Percentiles rank a stretch among this genome's conserved stretches.
Evolutionary conservation across 2,797 vertebrate genomes (phyloP).

Genomic region (Mionectes olivaceus): DNA sequence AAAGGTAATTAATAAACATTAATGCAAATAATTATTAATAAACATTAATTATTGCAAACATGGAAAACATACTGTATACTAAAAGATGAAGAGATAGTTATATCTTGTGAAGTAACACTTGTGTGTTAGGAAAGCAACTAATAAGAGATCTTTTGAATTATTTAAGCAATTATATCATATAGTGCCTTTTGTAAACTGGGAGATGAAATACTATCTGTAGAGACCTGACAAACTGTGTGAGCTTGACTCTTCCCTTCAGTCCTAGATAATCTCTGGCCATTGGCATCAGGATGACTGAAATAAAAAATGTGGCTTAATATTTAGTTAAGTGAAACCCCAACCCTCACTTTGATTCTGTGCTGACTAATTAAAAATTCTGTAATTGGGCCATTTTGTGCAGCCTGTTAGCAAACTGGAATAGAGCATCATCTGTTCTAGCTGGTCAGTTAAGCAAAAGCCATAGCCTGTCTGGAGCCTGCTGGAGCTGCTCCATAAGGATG

Average conservation of each 20-base stretch:
- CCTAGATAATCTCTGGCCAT: not conserved
- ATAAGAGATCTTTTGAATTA: not conserved
- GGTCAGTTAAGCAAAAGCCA: not conserved
- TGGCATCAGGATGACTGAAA: not conserved
- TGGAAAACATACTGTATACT: not conserved
- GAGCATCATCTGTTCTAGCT: not conserved
- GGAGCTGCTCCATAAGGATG: not conserved
- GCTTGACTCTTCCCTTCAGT: not conserved
- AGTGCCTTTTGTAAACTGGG: not conserved
- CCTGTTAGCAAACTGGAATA: not conserved
- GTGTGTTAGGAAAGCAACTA: not conserved
- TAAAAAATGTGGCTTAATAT: not conserved
- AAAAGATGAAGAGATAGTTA: not conserved
- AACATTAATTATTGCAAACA: not conserved
- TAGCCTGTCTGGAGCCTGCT: not conserved
- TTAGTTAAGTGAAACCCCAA: not conserved
- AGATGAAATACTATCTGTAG: not conserved
- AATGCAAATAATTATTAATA: not conserved
- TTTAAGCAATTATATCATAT: not conserved
- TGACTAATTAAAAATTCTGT: not conserved
- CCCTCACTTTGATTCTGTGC: not conserved
- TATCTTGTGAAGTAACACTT: not conserved
- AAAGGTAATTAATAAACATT: not conserved
- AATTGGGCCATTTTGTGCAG: not conserved
- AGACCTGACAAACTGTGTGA: not conserved